Evolutionary conservation across 2,113 vertebrate species (phyloP).

Genomic region (Calidris pugnax): DNA sequence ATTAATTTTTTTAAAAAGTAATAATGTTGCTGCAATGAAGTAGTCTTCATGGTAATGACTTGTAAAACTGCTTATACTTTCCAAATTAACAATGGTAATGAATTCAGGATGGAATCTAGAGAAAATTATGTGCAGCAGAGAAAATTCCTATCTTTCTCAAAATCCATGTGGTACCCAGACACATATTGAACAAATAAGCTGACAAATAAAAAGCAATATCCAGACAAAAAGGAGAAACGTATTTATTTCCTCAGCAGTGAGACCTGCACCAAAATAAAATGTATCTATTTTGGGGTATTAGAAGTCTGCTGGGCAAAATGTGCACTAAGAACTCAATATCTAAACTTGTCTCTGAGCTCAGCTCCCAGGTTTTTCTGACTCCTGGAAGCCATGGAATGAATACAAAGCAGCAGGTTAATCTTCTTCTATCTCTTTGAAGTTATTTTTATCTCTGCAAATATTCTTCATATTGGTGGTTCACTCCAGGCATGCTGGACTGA

Average conservation of each 20-base stretch:
- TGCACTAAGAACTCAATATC: background rate
- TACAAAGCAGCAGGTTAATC: conserved; percentile 3
- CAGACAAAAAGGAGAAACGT: background rate
- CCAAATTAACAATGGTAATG: background rate
- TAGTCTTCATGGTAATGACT: background rate
- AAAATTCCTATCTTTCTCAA: background rate
- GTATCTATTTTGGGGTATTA: background rate
- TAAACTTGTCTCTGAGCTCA: background rate
- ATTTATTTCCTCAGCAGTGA: background rate
- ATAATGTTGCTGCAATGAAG: background rate
- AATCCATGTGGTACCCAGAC: background rate
- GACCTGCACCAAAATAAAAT: background rate
- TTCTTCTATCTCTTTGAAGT: background rate
- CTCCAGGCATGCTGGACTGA: background rate
- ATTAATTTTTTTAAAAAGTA: background rate
- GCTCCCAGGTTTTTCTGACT: background rate
- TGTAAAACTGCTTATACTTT: background rate
- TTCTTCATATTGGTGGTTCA: background rate
- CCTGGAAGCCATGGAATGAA: background rate
- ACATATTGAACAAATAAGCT: background rate
- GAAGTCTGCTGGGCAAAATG: background rate
- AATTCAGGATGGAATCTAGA: background rate
- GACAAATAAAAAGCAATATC: background rate
- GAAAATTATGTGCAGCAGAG: background rate
- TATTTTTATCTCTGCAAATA: conserved; percentile 43